Percentiles rank a stretch among this genome's conserved stretches.
phyloP scores from a whole-genome alignment of 1,140 invertebrate genomes.

The Anoplolepis gracilipes region DNA sequence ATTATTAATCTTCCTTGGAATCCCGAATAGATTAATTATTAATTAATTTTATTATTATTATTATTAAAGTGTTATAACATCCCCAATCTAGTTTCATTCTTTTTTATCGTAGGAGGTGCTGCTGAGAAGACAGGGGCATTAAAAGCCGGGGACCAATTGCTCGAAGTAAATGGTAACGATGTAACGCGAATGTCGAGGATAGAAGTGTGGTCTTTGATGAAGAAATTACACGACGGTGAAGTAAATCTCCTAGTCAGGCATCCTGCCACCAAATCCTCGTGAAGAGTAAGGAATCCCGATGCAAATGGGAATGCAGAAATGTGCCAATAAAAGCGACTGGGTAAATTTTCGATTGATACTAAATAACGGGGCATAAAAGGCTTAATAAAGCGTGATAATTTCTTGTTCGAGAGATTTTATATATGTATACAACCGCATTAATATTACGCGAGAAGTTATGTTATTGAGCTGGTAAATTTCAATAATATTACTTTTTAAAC shows the following conservation, averaged over 20 bases:
- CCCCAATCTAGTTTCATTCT: background rate
- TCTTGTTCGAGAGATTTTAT: constrained; percentile 23
- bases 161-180: constrained; percentile 93
- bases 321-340: constrained; percentile 46
- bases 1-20: too few species aligned
- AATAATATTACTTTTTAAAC: constrained; percentile 3
- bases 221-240: constrained; percentile 93
- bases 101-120: constrained; percentile 90
- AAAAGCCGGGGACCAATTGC: constrained; percentile 94
- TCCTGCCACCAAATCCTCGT: constrained; percentile 83
- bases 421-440: background rate
- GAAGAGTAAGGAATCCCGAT: constrained; percentile 73
- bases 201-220: constrained; percentile 97
- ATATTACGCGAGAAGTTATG: background rate
- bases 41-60: too few species aligned
- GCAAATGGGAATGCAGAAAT: background rate
- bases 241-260: constrained; percentile 88
- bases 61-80: too few species aligned
- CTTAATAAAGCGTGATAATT: constrained; percentile 9
- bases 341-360: constrained; percentile 32
- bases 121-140: constrained; percentile 95
- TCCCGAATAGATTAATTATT: too few species aligned
- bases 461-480: constrained; percentile 16
- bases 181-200: constrained; percentile 94
- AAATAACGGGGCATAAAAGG: constrained; percentile 2